Base-by-base conservation (phyloP, 1,140 invertebrate genomes). In the Aleiodes sp. region DNA sequence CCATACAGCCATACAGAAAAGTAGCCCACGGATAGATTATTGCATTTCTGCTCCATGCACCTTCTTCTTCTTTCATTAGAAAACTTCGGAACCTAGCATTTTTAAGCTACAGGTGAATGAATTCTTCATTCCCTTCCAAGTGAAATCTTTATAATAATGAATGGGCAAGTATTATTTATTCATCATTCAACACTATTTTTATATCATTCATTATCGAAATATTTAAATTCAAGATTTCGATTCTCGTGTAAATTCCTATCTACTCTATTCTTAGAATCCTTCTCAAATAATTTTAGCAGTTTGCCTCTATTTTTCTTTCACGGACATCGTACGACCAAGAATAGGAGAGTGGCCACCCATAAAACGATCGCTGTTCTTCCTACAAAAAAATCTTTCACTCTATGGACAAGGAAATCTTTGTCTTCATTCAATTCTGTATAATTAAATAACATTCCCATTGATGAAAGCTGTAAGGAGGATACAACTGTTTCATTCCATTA, bases 361-460 rank as follows among this genome's bases (percentile, higher is more conserved):
- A 74, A 75, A 75, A 81, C 71, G 75, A 70, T 75, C 74, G 74
- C 76, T 76, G 63, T 33, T 31, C 64, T 59, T 62, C 29, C n/a
- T n/a, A n/a, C n/a, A n/a, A n/a, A n/a, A n/a, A n/a, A n/a, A 63
- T 63, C 39, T 63, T n/a, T 12, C 46, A 52, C 46, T 21, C 46
- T 52, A 52, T 26, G 56, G 24, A 68, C 56, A 9, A 21, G 29
- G 41, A 59, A 68, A 65, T n/a, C n/a, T n/a, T n/a, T n/a, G n/a
- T n/a, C 29, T 8, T 35, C 62, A 12, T 35, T 57, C 8, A 46
- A 19, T 26, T 31, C 21, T 10, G 56, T 8, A 26, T 7, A 21
- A 26, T 56, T 37, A 16, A 59, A 60, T 8, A n/a, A n/a, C n/a
- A n/a, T n/a, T n/a, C n/a, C n/a, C n/a, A n/a, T n/a, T n/a, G n/a